These are phyloP conservation scores for Barbus barbus DNA, from an alignment of 2,113 vertebrate genomes.

Conservation along the genomic window DNA sequence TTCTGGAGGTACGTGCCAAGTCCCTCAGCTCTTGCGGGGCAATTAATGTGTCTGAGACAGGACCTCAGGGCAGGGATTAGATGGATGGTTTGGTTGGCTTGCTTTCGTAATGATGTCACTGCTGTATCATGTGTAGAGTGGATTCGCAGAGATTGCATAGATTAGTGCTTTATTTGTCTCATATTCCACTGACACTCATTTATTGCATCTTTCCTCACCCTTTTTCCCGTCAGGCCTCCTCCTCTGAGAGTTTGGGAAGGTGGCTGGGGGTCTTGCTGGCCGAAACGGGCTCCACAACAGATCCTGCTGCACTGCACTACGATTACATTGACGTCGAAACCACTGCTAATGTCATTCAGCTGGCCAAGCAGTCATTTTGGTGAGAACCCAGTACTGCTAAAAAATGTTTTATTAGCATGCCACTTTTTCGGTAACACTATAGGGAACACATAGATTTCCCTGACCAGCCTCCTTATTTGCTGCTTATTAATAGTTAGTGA, in stretches of 20 bases:
- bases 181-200: slow-evolving; percentile 17
- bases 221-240: slow-evolving; percentile 79
- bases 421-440: too few species aligned
- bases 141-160: neutral
- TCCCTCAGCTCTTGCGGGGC: neutral
- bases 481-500: too few species aligned
- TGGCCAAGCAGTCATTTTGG: slow-evolving; percentile 98
- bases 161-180: too few species aligned
- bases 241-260: slow-evolving; percentile 91
- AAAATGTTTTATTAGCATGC: neutral
- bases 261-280: slow-evolving; percentile 95
- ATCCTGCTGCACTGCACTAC: slow-evolving; percentile 91
- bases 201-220: neutral
- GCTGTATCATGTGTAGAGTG: slow-evolving; percentile 31
- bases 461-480: too few species aligned
- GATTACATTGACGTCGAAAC: slow-evolving; percentile 97
- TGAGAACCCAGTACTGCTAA: slow-evolving; percentile 65
- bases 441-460: too few species aligned
- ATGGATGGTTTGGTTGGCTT: slow-evolving; percentile 18
- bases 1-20: slow-evolving; percentile 83
- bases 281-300: slow-evolving; percentile 90
- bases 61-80: slow-evolving; percentile 30
- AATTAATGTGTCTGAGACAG: slow-evolving; percentile 18
- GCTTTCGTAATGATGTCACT: slow-evolving; percentile 9
- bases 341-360: slow-evolving; percentile 92